Percentiles rank a stretch among this genome's conserved stretches.
These are phyloP conservation scores for Sclerodermus sp. DNA, from an alignment of 2,888 invertebrate genomes.

Conservation along the genomic window DNA sequence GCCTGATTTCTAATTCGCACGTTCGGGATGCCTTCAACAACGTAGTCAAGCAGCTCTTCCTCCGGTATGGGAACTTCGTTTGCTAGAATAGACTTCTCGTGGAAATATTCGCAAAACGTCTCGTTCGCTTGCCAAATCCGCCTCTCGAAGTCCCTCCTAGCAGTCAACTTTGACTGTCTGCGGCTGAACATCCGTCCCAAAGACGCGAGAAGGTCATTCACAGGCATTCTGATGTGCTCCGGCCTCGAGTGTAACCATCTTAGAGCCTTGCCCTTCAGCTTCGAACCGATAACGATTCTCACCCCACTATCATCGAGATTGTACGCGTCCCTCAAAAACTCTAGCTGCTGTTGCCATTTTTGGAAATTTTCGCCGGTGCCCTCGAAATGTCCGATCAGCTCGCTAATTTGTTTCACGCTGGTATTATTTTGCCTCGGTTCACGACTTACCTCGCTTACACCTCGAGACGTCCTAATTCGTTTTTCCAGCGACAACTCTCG, in stretches of 20 bases:
- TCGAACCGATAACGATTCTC: conserved; percentile 4
- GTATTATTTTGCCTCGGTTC: not conserved
- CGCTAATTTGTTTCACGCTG: too few species aligned
- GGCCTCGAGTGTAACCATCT: conserved; percentile 18
- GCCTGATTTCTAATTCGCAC: conserved; percentile 14
- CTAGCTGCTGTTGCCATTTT: conserved; percentile 13
- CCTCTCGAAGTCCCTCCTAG: conserved; percentile 12
- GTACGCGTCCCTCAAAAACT: conserved; percentile 7
- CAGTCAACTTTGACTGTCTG: conserved; percentile 5
- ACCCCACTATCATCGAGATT: conserved; percentile 10
- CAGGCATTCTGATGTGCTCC: conserved; percentile 9
- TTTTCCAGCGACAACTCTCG: too few species aligned
- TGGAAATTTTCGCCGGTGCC: conserved; percentile 8
- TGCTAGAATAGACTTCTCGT: conserved; percentile 17
- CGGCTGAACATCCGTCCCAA: conserved; percentile 15
- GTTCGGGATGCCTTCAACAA: conserved; percentile 22
- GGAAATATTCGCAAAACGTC: conserved; percentile 18
- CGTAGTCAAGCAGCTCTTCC: conserved; percentile 16
- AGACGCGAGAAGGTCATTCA: conserved; percentile 10
- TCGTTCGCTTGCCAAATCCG: conserved; percentile 12
- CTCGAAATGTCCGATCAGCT: too few species aligned
- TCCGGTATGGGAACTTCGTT: conserved; percentile 16
- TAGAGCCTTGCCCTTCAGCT: conserved; percentile 16
- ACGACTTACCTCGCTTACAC: not conserved
- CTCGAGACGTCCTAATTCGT: too few species aligned